Conservation (phyloP, 92 coral and sea anemone genomes). For the Epizoanthus illoricatus region DNA sequence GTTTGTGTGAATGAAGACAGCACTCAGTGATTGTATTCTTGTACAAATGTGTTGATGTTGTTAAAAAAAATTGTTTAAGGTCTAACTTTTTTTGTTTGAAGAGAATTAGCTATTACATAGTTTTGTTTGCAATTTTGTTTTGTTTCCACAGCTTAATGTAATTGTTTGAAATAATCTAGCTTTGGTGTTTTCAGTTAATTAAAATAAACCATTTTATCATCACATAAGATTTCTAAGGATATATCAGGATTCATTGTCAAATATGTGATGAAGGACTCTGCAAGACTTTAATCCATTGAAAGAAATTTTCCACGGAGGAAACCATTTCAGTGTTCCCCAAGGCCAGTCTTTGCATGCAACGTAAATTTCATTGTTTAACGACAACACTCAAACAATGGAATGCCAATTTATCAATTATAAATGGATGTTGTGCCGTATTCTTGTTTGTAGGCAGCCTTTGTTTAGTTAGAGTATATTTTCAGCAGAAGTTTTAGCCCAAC, state of each 20-base stretch:
- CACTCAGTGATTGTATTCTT: too few species aligned
- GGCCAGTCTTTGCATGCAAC: not conserved
- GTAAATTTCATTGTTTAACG: not conserved
- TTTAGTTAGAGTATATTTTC: not conserved
- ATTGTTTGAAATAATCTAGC: too few species aligned
- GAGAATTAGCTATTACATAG: too few species aligned
- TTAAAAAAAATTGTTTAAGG: too few species aligned
- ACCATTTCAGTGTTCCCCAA: not conserved
- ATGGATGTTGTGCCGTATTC: constrained; percentile 2
- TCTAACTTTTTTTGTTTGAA: too few species aligned
- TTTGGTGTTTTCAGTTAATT: too few species aligned
- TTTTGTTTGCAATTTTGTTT: too few species aligned
- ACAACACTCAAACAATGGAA: not conserved
- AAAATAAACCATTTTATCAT: too few species aligned
- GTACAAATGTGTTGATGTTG: too few species aligned
- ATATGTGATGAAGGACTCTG: not conserved
- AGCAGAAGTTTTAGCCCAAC: not conserved
- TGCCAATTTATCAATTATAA: not conserved
- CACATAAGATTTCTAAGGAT: too few species aligned
- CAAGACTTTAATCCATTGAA: not conserved
- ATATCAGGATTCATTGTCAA: not conserved
- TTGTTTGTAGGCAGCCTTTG: constrained; percentile 3
- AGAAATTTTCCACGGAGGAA: not conserved
- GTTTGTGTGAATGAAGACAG: too few species aligned
- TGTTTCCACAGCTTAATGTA: too few species aligned